Evolutionary conservation across 2,888 invertebrate genomes (phyloP).

Genomic region (Seira sanloemensis): DNA sequence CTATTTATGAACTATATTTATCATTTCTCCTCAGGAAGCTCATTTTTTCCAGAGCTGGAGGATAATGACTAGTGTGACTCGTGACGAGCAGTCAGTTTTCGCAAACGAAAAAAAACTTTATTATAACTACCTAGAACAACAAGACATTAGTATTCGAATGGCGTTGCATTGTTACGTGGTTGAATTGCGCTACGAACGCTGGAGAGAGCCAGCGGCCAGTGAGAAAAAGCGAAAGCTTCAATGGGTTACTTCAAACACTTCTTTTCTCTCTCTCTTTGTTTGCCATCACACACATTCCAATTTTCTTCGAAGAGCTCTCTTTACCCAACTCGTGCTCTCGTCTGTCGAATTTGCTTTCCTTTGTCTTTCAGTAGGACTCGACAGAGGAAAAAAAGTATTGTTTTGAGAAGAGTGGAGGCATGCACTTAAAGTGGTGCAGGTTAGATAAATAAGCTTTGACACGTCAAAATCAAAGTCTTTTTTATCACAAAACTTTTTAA

Average conservation of each 20-base stretch:
- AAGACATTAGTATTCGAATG: background rate
- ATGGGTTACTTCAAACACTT: background rate
- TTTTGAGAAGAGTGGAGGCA: background rate
- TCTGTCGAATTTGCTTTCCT: background rate
- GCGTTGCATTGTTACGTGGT: background rate
- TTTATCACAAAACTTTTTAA: too few species aligned
- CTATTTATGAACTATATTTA: too few species aligned
- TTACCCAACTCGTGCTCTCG: background rate
- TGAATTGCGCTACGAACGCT: background rate
- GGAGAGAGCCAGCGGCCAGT: background rate
- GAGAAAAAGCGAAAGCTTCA: background rate
- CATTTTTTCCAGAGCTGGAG: too few species aligned
- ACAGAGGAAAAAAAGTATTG: background rate
- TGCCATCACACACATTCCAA: background rate
- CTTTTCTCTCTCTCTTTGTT: too few species aligned
- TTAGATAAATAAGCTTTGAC: background rate
- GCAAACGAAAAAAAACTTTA: too few species aligned
- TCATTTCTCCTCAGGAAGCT: too few species aligned
- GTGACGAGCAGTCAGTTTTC: background rate
- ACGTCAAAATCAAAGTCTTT: background rate
- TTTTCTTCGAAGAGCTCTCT: background rate
- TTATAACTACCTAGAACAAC: background rate
- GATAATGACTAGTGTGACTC: too few species aligned
- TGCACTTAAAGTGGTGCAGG: background rate
- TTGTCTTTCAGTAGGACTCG: too few species aligned